A percentile compares a stretch with the other conserved stretches of the same genome.
These are phyloP conservation scores for Typhlichthys subterraneus DNA, from an alignment of 2,797 vertebrate genomes.

Conservation along the genomic window DNA sequence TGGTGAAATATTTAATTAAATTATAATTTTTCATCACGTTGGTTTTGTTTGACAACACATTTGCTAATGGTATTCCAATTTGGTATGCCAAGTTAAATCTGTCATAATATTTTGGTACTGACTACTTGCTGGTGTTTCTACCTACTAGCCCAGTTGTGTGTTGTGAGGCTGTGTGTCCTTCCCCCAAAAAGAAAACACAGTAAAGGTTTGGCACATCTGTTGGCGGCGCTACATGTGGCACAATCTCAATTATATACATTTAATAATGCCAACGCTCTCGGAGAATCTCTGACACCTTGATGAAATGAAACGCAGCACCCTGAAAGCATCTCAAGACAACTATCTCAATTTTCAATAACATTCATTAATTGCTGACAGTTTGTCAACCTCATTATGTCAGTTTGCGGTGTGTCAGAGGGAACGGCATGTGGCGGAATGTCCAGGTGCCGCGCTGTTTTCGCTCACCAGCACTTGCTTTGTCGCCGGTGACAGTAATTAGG, in stretches of 20 bases:
- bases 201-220: neutral
- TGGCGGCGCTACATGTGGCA: constrained; percentile 1
- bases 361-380: constrained; percentile 70
- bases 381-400: constrained; percentile 70
- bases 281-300: constrained; percentile 34
- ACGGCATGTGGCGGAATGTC: constrained; percentile 39
- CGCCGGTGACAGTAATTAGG: constrained; percentile 60
- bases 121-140: neutral
- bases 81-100: too few relatives aligned
- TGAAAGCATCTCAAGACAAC: constrained; percentile 54
- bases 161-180: neutral
- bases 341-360: constrained; percentile 48
- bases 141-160: neutral
- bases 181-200: neutral
- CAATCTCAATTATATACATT: constrained; percentile 10
- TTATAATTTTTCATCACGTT: neutral
- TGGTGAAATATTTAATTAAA: neutral
- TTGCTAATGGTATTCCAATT: too few relatives aligned
- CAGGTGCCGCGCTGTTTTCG: constrained; percentile 53
- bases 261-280: constrained; percentile 11
- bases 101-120: neutral
- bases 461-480: constrained; percentile 64
- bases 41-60: neutral
- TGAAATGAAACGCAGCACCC: constrained; percentile 32
- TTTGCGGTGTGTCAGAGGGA: constrained; percentile 37